Percentiles rank a stretch among this genome's conserved stretches.
phyloP scores from a whole-genome alignment of 2,888 invertebrate species.

The Carpatolechia fugitivella region DNA sequence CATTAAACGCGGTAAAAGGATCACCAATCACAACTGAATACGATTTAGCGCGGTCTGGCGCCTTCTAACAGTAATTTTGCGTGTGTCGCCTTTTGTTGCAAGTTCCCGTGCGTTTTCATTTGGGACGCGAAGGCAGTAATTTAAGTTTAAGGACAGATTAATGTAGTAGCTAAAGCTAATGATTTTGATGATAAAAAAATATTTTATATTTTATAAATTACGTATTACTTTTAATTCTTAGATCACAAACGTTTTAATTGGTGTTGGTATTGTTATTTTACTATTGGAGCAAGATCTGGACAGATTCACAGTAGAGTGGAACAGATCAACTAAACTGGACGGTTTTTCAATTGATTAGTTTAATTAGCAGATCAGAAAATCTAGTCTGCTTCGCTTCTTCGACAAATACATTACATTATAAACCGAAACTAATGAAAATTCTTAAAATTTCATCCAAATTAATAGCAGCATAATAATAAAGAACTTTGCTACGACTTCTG shows the following conservation, averaged over 20 bases:
- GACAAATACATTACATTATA: not conserved
- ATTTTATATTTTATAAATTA: too few species aligned
- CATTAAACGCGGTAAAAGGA: conserved; percentile 42
- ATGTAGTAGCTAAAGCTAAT: not conserved
- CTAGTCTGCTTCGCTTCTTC: too few species aligned
- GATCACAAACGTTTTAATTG: too few species aligned
- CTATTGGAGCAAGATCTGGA: too few species aligned
- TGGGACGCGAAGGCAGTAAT: conserved; percentile 8
- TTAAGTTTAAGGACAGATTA: not conserved
- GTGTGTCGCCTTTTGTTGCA: conserved; percentile 50
- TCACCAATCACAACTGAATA: conserved; percentile 22
- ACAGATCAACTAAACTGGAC: too few species aligned
- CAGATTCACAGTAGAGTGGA: too few species aligned
- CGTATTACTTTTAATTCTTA: too few species aligned
- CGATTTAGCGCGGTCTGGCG: conserved; percentile 18
- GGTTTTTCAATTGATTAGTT: too few species aligned
- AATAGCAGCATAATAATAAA: not conserved
- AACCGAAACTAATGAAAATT: not conserved
- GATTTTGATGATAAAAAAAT: too few species aligned
- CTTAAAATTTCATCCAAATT: not conserved
- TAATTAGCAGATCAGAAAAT: too few species aligned
- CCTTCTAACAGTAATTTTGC: conserved; percentile 66
- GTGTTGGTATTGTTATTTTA: too few species aligned
- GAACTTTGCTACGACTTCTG: not conserved
- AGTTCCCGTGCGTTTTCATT: conserved; percentile 35